Conservation (phyloP, 2,797 vertebrate genomes). For the Sebastes ruberrimus region DNA sequence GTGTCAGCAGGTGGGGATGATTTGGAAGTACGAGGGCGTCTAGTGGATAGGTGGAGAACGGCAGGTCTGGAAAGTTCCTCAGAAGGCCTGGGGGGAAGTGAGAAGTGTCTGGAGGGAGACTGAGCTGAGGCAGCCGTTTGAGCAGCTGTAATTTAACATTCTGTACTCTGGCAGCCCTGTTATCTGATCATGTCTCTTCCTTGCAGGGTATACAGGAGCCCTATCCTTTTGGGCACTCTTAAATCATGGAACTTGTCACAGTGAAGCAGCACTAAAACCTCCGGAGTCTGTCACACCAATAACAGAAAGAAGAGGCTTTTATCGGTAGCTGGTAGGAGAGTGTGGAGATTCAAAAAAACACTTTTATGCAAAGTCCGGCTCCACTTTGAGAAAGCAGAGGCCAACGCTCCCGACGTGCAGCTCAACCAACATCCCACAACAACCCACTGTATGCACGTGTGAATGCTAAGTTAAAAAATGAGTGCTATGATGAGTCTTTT, state of each 20-base stretch:
- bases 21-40: not conserved
- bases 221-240: constrained; percentile 97
- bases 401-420: constrained; percentile 73
- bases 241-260: constrained; percentile 84
- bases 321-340: constrained; percentile 48
- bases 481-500: constrained; percentile 87
- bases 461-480: constrained; percentile 91
- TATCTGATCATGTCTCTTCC: not conserved
- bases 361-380: constrained; percentile 79
- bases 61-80: not conserved
- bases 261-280: constrained; percentile 80
- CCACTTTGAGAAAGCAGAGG: constrained; percentile 76
- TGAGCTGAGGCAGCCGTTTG: not conserved
- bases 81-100: not conserved
- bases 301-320: constrained; percentile 59
- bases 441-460: constrained; percentile 89
- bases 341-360: constrained; percentile 67
- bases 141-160: not conserved
- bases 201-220: constrained; percentile 96
- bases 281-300: constrained; percentile 75
- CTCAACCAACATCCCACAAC: constrained; percentile 82
- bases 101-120: not conserved
- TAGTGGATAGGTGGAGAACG: not conserved
- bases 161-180: not conserved
- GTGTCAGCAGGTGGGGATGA: not conserved